Evolutionary conservation across 2,113 vertebrate genomes (phyloP).

Genomic region (Chaetodon auriga): DNA sequence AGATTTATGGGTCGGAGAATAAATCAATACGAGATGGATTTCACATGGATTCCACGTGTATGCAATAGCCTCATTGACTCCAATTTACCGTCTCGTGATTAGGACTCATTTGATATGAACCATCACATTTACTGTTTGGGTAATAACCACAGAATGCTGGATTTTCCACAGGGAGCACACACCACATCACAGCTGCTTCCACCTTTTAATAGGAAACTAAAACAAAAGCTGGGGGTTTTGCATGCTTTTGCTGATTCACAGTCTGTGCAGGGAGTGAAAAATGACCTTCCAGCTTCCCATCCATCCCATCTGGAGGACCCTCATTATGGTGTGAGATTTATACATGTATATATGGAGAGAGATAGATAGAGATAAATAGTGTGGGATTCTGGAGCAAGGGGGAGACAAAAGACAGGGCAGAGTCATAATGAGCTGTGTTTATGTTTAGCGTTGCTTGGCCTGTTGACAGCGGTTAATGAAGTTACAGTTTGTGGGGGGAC

Average conservation of each 20-base stretch:
- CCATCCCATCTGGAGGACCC: slow-evolving; percentile 66
- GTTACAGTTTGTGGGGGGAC: slow-evolving; percentile 81
- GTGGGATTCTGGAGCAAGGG: slow-evolving; percentile 52
- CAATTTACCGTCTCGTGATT: slow-evolving; percentile 48
- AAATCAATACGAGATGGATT: slow-evolving; percentile 59
- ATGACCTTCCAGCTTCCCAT: slow-evolving; percentile 67
- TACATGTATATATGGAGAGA: slow-evolving; percentile 53
- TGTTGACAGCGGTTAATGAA: slow-evolving; percentile 85
- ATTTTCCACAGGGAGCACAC: slow-evolving; percentile 15
- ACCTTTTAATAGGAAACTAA: slow-evolving; percentile 35
- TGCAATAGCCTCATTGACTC: slow-evolving; percentile 41
- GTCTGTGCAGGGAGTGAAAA: slow-evolving; percentile 70
- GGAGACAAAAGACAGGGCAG: slow-evolving; percentile 74
- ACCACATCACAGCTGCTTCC: slow-evolving; percentile 8
- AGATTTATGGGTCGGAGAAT: slow-evolving; percentile 58
- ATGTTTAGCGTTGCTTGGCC: slow-evolving; percentile 82
- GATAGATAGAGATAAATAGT: slow-evolving; percentile 60
- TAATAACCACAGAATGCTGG: slow-evolving; percentile 18
- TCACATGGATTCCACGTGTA: slow-evolving; percentile 23
- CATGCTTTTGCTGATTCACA: slow-evolving; percentile 53
- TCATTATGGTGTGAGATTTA: slow-evolving; percentile 73
- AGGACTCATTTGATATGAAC: slow-evolving; percentile 46
- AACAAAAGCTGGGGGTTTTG: slow-evolving; percentile 41
- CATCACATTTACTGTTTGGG: slow-evolving; percentile 17
- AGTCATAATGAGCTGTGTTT: slow-evolving; percentile 85